phyloP scores from a whole-genome alignment of 2,888 invertebrate species.

The Phalera bucephala region DNA sequence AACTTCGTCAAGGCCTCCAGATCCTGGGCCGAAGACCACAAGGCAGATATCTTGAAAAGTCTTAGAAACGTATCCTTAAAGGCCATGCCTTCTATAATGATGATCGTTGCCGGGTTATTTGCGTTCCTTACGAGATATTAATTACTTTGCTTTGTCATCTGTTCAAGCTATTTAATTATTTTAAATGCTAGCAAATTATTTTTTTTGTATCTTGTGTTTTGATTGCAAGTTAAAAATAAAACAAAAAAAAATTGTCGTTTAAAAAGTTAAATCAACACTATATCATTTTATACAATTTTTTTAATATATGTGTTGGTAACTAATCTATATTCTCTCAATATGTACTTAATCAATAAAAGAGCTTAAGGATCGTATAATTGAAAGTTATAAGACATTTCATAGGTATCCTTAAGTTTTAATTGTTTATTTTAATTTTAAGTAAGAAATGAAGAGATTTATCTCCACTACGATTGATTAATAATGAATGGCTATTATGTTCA shows the following conservation, averaged over 20 bases:
- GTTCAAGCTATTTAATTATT: background rate
- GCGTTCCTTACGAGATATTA: slow-evolving; percentile 13
- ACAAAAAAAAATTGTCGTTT: too few relatives aligned
- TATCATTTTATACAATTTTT: too few relatives aligned
- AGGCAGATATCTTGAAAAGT: slow-evolving; percentile 42
- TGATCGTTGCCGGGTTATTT: slow-evolving; percentile 20
- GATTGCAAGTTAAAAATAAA: slow-evolving; percentile 12
- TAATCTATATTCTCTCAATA: too few relatives aligned
- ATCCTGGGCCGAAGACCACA: slow-evolving; percentile 57
- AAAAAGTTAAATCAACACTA: too few relatives aligned
- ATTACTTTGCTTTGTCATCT: background rate
- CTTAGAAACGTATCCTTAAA: slow-evolving; percentile 38
- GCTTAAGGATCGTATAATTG: too few relatives aligned
- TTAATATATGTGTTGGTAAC: too few relatives aligned
- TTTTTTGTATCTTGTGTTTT: slow-evolving; percentile 4
- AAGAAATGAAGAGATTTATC: slow-evolving; percentile 38
- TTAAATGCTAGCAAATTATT: background rate
- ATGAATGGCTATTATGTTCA: too few relatives aligned
- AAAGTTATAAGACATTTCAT: too few relatives aligned
- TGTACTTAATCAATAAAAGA: too few relatives aligned
- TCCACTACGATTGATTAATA: slow-evolving; percentile 35
- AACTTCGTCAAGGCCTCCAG: slow-evolving; percentile 32
- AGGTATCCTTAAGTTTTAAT: too few relatives aligned
- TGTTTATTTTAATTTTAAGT: too few relatives aligned
- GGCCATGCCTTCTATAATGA: slow-evolving; percentile 35